These are phyloP conservation scores for Yponomeuta plumbellus DNA, from an alignment of 2,888 invertebrate species.

Conservation along the genomic window DNA sequence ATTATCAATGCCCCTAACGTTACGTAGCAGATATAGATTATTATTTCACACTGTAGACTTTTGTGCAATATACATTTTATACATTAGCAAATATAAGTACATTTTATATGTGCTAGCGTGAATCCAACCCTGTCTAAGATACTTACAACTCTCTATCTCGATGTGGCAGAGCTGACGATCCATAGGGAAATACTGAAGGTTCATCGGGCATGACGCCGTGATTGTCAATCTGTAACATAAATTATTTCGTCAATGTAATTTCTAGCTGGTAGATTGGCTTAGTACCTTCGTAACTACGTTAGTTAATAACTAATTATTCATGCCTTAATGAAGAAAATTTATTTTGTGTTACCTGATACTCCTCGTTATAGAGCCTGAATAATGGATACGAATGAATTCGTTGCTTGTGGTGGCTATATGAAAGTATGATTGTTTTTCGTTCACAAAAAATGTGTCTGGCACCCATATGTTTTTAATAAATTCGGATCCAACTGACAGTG, in stretches of 20 bases:
- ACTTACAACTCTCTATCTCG: slow-evolving; percentile 98
- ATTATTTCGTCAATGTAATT: neutral
- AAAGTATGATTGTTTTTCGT: slow-evolving; percentile 99
- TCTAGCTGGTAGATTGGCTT: neutral
- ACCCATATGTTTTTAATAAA: slow-evolving; percentile 99
- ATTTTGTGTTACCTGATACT: slow-evolving; percentile 86
- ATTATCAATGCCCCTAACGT: no score
- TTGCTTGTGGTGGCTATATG: slow-evolving; percentile 99
- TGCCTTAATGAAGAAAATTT: neutral
- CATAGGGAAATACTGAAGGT: slow-evolving; percentile 97
- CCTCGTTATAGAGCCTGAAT: slow-evolving; percentile 94
- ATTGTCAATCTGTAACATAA: slow-evolving; percentile 89
- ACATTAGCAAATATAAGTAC: no score
- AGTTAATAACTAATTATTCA: neutral
- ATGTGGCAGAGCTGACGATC: slow-evolving; percentile 96
- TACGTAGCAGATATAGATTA: no score
- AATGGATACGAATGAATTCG: slow-evolving; percentile 97
- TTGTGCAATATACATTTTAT: no score
- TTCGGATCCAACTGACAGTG: slow-evolving; percentile 94
- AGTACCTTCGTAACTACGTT: neutral
- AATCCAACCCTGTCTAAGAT: slow-evolving; percentile 27
- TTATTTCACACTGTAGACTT: no score
- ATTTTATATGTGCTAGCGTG: neutral
- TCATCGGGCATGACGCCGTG: slow-evolving; percentile 97
- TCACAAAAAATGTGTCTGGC: slow-evolving; percentile 99